Evolutionary conservation across 2,113 vertebrate genomes (phyloP).

Genomic region (Cacatua alba): DNA sequence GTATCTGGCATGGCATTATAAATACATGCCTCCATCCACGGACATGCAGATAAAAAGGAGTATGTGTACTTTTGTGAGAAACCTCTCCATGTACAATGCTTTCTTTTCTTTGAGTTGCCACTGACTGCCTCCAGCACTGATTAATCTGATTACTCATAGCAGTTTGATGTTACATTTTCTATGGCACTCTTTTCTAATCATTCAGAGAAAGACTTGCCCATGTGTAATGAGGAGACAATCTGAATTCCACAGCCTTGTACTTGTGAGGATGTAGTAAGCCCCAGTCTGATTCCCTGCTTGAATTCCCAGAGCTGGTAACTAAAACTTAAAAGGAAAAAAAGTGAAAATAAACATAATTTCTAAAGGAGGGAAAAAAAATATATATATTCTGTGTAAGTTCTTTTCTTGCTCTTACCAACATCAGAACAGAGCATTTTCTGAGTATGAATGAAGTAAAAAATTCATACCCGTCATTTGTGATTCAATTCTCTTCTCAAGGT

Average conservation of each 20-base stretch:
- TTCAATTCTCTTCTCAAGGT: not conserved
- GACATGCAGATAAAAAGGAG: not conserved
- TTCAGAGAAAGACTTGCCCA: not conserved
- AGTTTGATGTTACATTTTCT: slow-evolving; percentile 20
- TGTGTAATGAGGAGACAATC: not conserved
- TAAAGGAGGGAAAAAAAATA: not conserved
- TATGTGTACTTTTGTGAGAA: not conserved
- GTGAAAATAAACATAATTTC: not conserved
- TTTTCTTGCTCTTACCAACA: not conserved
- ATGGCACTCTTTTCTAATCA: not conserved
- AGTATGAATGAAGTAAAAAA: not conserved
- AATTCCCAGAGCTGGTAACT: not conserved
- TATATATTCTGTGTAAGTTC: not conserved
- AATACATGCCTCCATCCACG: not conserved
- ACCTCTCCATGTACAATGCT: not conserved
- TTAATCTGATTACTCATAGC: slow-evolving; percentile 37
- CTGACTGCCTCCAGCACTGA: slow-evolving; percentile 20
- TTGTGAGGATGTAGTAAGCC: not conserved
- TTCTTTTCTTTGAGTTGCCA: not conserved
- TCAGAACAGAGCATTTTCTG: not conserved
- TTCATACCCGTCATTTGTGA: not conserved
- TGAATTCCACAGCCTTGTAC: not conserved
- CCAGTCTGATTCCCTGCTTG: not conserved
- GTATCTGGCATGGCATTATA: not conserved
- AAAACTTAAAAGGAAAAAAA: not conserved